phyloP scores from a whole-genome alignment of 37 sponge, comb jelly and placozoan species.

The Haliclona indistincta region DNA sequence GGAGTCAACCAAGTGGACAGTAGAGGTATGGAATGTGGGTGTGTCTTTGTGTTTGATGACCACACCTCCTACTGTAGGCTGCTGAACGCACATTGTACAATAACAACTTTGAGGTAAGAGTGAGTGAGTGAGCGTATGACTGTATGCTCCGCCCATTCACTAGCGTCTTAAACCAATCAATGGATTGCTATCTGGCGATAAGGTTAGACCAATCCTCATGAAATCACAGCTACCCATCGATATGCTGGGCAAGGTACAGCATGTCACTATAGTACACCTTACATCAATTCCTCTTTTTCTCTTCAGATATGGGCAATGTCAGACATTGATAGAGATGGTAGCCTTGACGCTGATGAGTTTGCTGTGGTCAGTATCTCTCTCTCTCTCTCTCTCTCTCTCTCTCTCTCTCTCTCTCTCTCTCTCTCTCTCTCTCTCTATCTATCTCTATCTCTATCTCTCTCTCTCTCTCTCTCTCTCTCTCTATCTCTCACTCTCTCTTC shows the following conservation, averaged over 20 bases:
- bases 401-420: slow-evolving; percentile 14
- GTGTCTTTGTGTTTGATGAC: too few species aligned
- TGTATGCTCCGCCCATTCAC: not conserved
- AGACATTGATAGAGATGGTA: slow-evolving; percentile 78
- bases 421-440: slow-evolving; percentile 18
- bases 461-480: slow-evolving; percentile 39
- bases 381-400: slow-evolving; percentile 39
- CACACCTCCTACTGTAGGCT: too few species aligned
- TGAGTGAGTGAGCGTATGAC: not conserved
- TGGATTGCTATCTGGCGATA: slow-evolving; percentile 67
- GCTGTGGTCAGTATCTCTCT: slow-evolving; percentile 54
- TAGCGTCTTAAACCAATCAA: slow-evolving; percentile 46
- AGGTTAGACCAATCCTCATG: slow-evolving; percentile 61
- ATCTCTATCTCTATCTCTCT: slow-evolving; percentile 3
- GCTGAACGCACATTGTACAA: too few species aligned
- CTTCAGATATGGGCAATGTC: slow-evolving; percentile 75
- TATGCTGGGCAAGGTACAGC: slow-evolving; percentile 64
- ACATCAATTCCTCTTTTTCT: not conserved
- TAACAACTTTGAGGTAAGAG: too few species aligned
- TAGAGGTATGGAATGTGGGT: slow-evolving; percentile 49
- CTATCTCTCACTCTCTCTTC: slow-evolving; percentile 9
- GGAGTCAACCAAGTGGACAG: slow-evolving; percentile 40
- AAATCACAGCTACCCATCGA: slow-evolving; percentile 63
- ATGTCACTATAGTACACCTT: not conserved
- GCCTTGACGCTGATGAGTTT: slow-evolving; percentile 70